phyloP scores from a whole-genome alignment of 2,113 vertebrate genomes.

The Tringa solitaria region DNA sequence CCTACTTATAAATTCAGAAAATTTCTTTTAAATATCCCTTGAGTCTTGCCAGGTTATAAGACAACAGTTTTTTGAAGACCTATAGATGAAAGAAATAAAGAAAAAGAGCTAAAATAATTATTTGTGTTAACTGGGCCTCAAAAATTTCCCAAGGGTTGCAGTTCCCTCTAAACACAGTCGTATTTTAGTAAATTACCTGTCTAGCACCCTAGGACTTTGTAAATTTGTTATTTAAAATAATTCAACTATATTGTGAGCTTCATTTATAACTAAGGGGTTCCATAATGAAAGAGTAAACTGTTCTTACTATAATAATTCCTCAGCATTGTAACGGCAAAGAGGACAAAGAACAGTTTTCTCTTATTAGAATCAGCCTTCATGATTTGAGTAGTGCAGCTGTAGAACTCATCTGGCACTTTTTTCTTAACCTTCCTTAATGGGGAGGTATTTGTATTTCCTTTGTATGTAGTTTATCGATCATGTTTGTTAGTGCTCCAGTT shows the following conservation, averaged over 20 bases:
- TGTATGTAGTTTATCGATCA: not conserved
- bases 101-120: not conserved
- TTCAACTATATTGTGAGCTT: not conserved
- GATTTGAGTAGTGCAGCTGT: not conserved
- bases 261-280: not conserved
- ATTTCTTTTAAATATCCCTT: not conserved
- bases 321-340: not conserved
- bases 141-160: not conserved
- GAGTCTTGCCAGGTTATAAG: not conserved
- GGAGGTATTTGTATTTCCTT: not conserved
- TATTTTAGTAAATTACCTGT: not conserved
- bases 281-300: not conserved
- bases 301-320: not conserved
- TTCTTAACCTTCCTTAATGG: not conserved
- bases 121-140: not conserved
- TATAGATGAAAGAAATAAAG: not conserved
- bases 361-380: not conserved
- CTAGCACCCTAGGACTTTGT: not conserved
- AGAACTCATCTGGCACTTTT: not conserved
- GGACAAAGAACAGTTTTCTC: not conserved
- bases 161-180: not conserved
- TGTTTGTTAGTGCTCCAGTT: fast-evolving
- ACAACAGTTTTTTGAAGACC: not conserved
- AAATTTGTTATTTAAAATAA: not conserved
- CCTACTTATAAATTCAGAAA: not conserved